Conservation (phyloP, 2,888 invertebrate species). For the Cerceris rybyensis region DNA sequence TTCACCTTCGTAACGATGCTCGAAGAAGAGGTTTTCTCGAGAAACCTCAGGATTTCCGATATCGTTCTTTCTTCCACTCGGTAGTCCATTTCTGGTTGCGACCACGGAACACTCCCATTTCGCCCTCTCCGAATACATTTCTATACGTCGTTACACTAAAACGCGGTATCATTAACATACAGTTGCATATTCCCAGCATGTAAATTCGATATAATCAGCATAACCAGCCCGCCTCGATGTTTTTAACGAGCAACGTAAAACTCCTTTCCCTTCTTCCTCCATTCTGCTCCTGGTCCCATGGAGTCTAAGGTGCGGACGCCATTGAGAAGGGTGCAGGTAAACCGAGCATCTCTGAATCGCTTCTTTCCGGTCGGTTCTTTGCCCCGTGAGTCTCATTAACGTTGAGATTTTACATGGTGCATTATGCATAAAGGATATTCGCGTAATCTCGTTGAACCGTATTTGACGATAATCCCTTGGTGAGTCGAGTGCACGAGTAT, state of each 20-base stretch:
- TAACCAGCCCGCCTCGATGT: conserved; percentile 42
- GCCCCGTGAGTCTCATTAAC: conserved; percentile 35
- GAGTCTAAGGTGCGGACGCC: background rate
- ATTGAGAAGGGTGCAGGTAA: conserved; percentile 8
- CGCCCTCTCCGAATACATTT: background rate
- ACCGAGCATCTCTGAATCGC: conserved; percentile 8
- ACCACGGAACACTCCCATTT: background rate
- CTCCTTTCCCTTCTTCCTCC: conserved; percentile 8
- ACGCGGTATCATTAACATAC: conserved; percentile 37
- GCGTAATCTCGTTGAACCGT: conserved; percentile 25
- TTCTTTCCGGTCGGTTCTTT: background rate
- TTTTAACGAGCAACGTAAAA: conserved; percentile 53
- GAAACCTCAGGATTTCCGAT: conserved; percentile 25
- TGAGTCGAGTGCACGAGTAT: conserved; percentile 9
- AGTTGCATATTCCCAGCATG: conserved; percentile 37
- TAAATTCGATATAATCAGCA: conserved; percentile 57
- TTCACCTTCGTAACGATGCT: conserved; percentile 18
- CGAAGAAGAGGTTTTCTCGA: background rate
- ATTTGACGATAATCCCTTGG: conserved; percentile 25
- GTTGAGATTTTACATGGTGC: conserved; percentile 7
- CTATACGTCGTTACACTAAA: background rate
- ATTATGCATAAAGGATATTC: conserved; percentile 27
- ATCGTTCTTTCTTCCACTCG: background rate
- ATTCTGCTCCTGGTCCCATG: background rate
- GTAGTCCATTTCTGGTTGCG: background rate